A percentile compares a stretch with the other conserved stretches of the same genome.
Conservation (phyloP, 2,888 invertebrate genomes). For the Plutella xylostella region DNA sequence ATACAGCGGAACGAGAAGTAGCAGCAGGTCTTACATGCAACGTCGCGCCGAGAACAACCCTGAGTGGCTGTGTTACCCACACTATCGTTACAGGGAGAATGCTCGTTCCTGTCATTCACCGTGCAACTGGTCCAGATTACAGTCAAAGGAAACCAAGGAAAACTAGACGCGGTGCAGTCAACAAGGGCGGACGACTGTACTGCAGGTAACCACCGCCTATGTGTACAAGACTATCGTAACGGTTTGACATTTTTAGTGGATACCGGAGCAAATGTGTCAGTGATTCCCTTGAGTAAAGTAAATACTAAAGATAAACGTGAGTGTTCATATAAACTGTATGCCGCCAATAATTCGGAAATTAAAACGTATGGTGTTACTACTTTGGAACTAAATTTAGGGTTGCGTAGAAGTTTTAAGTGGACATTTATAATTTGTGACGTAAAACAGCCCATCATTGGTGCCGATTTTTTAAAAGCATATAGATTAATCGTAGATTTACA, state of each 20-base stretch:
- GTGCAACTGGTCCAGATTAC: slow-evolving; percentile 11
- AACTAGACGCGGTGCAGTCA: slow-evolving; percentile 11
- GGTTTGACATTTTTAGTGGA: slow-evolving; percentile 12
- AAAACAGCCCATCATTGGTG: slow-evolving; percentile 14
- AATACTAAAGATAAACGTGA: background rate
- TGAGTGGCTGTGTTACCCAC: slow-evolving; percentile 16
- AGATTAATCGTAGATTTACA: slow-evolving; percentile 12
- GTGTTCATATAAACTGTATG: slow-evolving; percentile 12
- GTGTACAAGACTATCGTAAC: slow-evolving; percentile 12
- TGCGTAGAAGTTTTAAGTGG: slow-evolving; percentile 10
- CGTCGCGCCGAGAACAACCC: background rate
- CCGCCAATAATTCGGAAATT: slow-evolving; percentile 16
- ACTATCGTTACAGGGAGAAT: slow-evolving; percentile 10
- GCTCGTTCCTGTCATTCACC: slow-evolving; percentile 14
- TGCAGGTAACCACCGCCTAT: slow-evolving; percentile 9
- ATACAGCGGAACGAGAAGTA: background rate
- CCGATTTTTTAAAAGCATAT: slow-evolving; percentile 13
- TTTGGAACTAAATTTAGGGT: slow-evolving; percentile 11
- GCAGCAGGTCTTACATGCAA: background rate
- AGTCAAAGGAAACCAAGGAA: slow-evolving; percentile 7
- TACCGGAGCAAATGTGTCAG: slow-evolving; percentile 17
- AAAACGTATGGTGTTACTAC: slow-evolving; percentile 12
- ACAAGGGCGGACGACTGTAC: slow-evolving; percentile 11
- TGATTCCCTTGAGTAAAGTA: slow-evolving; percentile 8
- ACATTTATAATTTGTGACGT: slow-evolving; percentile 13